These are phyloP conservation scores for Urocitellus parryii DNA, from an alignment of 2,113 vertebrate species.

Conservation along the genomic window DNA sequence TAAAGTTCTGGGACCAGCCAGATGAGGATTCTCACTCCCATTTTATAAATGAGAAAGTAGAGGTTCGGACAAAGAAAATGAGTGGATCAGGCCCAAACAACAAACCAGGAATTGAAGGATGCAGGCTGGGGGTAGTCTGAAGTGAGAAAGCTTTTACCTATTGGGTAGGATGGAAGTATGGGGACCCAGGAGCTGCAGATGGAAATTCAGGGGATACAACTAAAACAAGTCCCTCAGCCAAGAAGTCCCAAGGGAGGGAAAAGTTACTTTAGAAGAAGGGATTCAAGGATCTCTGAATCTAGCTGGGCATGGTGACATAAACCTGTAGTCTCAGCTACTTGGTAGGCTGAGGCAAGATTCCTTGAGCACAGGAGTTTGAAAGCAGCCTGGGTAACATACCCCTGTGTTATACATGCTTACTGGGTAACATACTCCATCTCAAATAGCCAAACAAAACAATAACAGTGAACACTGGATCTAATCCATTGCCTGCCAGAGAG, in stretches of 20 bases:
- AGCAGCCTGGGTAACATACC: neutral
- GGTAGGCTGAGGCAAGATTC: neutral
- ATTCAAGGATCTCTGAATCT: neutral
- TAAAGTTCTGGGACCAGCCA: neutral
- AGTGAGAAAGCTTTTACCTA: neutral
- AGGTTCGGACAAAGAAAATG: neutral
- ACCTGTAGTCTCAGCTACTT: neutral
- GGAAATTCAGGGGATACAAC: neutral
- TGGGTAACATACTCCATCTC: neutral
- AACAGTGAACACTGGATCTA: neutral
- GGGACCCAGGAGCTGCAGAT: neutral
- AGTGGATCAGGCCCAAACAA: neutral
- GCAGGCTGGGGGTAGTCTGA: neutral
- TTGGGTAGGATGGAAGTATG: neutral
- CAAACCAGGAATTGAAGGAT: neutral
- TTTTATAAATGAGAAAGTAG: constrained; percentile 14
- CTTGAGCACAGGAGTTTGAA: neutral
- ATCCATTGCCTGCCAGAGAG: neutral
- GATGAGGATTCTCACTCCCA: neutral
- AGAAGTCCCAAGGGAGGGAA: neutral
- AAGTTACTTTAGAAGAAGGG: constrained; percentile 26
- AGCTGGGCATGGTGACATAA: neutral
- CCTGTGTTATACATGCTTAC: too few relatives aligned
- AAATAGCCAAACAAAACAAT: neutral
- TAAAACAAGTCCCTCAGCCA: neutral